Evolutionary conservation across 2,113 vertebrate genomes (phyloP).

Genomic region (Centropus bengalensis): DNA sequence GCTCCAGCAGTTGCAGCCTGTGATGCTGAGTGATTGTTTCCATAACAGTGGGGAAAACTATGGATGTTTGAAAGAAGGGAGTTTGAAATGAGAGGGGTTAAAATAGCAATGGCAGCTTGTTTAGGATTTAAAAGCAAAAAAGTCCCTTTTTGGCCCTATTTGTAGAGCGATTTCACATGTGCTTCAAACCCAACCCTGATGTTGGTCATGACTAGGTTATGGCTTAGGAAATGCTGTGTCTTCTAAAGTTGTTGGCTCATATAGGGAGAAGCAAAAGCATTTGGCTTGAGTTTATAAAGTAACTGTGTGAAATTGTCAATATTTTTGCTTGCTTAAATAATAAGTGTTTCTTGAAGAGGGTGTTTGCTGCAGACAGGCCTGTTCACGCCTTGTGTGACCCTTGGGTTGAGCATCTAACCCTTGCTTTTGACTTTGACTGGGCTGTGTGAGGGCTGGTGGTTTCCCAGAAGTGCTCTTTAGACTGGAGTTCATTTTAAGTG

Average conservation of each 20-base stretch:
- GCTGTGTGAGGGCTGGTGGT: not conserved
- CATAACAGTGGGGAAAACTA: not conserved
- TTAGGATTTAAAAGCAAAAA: not conserved
- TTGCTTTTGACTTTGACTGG: not conserved
- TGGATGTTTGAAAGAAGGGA: not conserved
- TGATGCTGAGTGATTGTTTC: not conserved
- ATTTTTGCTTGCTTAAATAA: not conserved
- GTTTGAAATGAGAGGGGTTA: not conserved
- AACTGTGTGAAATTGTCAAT: not conserved
- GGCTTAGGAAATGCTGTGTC: not conserved
- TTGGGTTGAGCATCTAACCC: not conserved
- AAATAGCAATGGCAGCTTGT: not conserved
- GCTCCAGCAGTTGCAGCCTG: not conserved
- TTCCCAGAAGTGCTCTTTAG: not conserved
- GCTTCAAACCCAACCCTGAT: not conserved
- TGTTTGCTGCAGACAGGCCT: not conserved
- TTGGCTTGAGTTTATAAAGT: not conserved
- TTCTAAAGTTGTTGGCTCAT: not conserved
- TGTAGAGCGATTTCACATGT: not conserved
- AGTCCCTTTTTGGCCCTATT: not conserved
- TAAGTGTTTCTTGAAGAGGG: not conserved
- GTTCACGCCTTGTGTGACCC: not conserved
- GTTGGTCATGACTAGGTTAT: not conserved
- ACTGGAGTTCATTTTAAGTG: not conserved
- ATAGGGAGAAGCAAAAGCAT: not conserved